Evolutionary conservation across 2,888 invertebrate genomes (phyloP).

Genomic region (Scaptomyza caliginosa): DNA sequence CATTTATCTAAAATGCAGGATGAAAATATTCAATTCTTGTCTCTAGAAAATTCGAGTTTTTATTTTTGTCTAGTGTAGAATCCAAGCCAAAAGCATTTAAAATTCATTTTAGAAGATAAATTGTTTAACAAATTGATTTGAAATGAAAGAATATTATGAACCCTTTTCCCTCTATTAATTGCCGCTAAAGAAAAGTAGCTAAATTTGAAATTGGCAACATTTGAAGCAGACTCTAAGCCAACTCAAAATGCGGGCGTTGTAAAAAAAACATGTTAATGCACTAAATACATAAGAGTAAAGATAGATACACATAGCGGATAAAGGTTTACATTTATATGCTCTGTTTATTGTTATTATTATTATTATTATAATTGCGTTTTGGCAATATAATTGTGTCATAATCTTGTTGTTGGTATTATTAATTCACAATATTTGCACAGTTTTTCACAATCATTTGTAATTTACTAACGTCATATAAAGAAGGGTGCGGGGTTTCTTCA

Average conservation of each 20-base stretch:
- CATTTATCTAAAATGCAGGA: no score
- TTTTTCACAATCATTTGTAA: slow-evolving; percentile 61
- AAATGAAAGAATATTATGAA: no score
- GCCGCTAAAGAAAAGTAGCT: background rate
- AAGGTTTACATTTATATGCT: slow-evolving; percentile 14
- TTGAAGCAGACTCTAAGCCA: background rate
- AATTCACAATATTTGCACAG: slow-evolving; percentile 45
- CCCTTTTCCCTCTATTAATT: background rate
- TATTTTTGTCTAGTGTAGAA: no score
- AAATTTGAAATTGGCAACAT: background rate
- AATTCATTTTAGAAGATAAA: no score
- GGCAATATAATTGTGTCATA: slow-evolving; percentile 62
- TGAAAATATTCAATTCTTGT: no score
- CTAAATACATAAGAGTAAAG: background rate
- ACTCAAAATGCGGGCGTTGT: slow-evolving; percentile 30
- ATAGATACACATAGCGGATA: background rate
- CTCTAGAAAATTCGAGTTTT: no score
- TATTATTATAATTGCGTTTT: slow-evolving; percentile 30
- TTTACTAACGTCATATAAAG: slow-evolving; percentile 30
- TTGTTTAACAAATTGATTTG: no score
- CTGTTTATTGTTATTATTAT: slow-evolving; percentile 27
- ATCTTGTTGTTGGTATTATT: slow-evolving; percentile 53
- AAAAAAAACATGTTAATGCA: slow-evolving; percentile 6
- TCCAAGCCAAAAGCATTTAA: no score
- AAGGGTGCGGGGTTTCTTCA: background rate